phyloP scores from a whole-genome alignment of 2,797 vertebrate genomes.

The Protosalanx chinensis region DNA sequence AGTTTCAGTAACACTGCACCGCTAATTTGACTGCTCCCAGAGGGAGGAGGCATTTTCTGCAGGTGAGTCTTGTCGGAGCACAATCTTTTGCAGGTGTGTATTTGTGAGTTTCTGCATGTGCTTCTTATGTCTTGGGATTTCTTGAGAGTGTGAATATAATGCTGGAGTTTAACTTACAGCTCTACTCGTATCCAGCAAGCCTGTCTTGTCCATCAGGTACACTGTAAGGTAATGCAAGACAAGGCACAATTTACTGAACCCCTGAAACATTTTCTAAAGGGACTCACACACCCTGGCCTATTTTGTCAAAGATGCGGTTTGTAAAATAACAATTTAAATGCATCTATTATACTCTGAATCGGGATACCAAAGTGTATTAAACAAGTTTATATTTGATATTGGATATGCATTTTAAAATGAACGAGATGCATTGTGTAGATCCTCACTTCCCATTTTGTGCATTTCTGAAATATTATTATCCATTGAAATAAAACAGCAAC shows the following conservation, averaged over 20 bases:
- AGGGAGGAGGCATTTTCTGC: constrained; percentile 36
- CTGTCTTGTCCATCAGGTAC: constrained; percentile 39
- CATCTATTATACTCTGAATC: too few relatives aligned
- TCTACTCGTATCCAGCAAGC: background rate
- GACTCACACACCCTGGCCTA: background rate
- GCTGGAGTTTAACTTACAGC: constrained; percentile 24
- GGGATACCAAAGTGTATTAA: too few relatives aligned
- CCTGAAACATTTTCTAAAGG: background rate
- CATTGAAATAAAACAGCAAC: background rate
- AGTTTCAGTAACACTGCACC: constrained; percentile 40
- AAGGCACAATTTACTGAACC: background rate
- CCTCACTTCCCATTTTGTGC: background rate
- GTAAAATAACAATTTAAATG: background rate
- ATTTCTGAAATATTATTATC: background rate
- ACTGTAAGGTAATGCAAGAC: background rate
- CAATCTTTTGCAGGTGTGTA: constrained; percentile 3
- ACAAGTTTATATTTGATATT: too few relatives aligned
- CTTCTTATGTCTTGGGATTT: constrained; percentile 11
- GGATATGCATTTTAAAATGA: background rate
- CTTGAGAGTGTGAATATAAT: constrained; percentile 13
- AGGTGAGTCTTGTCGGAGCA: constrained; percentile 43
- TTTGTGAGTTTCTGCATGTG: constrained; percentile 4
- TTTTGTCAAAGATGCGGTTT: background rate
- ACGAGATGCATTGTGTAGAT: background rate
- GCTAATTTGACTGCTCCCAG: constrained; percentile 53